A percentile compares a stretch with the other conserved stretches of the same genome.
These are phyloP conservation scores for Osmerus eperlanus DNA, from an alignment of 2,113 vertebrate species.

Conservation along the genomic window DNA sequence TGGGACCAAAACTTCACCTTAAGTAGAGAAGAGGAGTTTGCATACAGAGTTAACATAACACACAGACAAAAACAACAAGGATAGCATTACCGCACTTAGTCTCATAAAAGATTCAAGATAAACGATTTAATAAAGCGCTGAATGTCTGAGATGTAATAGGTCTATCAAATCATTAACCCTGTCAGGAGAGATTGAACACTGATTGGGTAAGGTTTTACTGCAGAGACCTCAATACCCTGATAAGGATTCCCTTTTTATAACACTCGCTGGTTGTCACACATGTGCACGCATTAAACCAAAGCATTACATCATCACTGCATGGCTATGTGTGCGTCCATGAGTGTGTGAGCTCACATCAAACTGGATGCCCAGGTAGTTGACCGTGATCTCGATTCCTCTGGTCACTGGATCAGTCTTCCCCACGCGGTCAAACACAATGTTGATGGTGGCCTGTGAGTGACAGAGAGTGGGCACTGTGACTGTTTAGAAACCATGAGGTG, in stretches of 20 bases:
- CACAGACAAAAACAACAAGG: neutral
- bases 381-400: conserved; percentile 98
- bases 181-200: conserved; percentile 3
- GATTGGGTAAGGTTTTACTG: conserved; percentile 17
- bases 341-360: conserved; percentile 85
- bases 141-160: neutral
- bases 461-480: conserved; percentile 12
- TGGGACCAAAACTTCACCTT: conserved; percentile 99
- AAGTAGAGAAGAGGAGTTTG: conserved; percentile 23
- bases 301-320: too few relatives aligned
- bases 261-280: too few relatives aligned
- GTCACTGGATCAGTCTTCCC: conserved; percentile 98
- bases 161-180: conserved; percentile 1
- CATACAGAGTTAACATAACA: neutral
- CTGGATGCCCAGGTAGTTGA: conserved; percentile 97
- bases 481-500: too few relatives aligned
- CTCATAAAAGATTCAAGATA: too few relatives aligned
- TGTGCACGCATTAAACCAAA: too few relatives aligned
- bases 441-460: conserved; percentile 88
- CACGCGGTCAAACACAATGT: conserved; percentile 97
- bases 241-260: conserved; percentile 32
- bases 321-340: neutral
- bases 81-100: neutral
- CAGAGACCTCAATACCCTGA: conserved; percentile 21
- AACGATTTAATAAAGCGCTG: too few relatives aligned